Evolutionary conservation across 1,140 invertebrate species (phyloP), one percentile per base, ranked within the genome.

Genomic region (Bombus waltoni): DNA sequence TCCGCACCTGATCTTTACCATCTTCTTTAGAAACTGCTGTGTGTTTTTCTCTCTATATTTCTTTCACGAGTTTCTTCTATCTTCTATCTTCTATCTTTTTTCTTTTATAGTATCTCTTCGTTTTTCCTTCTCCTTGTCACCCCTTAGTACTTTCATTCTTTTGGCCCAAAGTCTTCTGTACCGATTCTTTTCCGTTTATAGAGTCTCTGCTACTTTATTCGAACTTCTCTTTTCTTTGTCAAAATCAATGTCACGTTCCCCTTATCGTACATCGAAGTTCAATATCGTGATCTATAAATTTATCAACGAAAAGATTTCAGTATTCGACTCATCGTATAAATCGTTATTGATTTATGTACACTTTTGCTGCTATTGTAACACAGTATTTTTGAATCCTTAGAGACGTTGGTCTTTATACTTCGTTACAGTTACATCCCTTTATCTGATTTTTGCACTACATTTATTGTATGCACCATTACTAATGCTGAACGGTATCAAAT

Each of bases 371-470:
- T 59, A 35, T 44, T 18, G 15, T 42, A n/a, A 62, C 42, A 81
- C 57, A n/a, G 22, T 35, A 70, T 75, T 82, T 65, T 74, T 62
- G 6, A 83, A 28, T 83, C 62, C 35, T 57, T 77, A 70, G 62
- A 77, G n/a, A 80, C 40, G 40, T 83, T 47, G 42, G 42, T 79
- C 44, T 47, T 79, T 68, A 68, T 71, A 68, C 40, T 84, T 62
- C 47, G 15, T 62, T 62, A n/a, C 32, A 62, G 40, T 71, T 40
- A 42, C 40, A 25, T 38, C 35, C 3, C 71, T 38, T 72, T 44
- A 72, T 38, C n/a, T 72, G 18, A 47, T 62, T 85, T 85, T 35
- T 72, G 82, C 83, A 85, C 76, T n/a, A 40, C 70, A 62, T 47
- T 80, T 85, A 47, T 65, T 70, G 28, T 44, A 76, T 57, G 81